Evolutionary conservation across 2,113 vertebrate species (phyloP).

Genomic region (Potamarius usumacintae): DNA sequence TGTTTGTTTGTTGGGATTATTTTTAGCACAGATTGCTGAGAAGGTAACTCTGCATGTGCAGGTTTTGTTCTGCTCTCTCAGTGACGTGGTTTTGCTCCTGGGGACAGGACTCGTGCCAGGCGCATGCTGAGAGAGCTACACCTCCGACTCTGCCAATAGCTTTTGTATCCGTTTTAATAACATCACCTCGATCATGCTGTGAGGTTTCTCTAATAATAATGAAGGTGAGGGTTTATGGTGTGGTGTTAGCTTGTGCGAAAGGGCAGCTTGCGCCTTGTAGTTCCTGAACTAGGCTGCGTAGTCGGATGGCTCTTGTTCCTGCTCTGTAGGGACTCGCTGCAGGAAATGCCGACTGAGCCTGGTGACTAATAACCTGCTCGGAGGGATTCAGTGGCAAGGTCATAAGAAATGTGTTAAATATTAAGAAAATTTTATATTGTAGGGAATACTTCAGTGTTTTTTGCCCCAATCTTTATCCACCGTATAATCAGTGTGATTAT

Average conservation of each 20-base stretch:
- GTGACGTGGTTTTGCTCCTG: conserved; percentile 1
- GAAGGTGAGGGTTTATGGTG: conserved; percentile 6
- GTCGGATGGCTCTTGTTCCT: conserved; percentile 19
- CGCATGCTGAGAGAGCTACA: conserved; percentile 37
- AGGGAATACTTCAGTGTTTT: not conserved
- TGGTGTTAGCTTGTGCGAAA: conserved; percentile 22
- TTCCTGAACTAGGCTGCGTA: not conserved
- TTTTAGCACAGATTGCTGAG: conserved; percentile 35
- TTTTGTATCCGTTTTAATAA: conserved; percentile 7
- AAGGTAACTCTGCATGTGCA: not conserved
- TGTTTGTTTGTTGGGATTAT: conserved; percentile 40
- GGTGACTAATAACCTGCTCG: conserved; percentile 40
- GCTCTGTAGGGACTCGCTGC: conserved; percentile 29
- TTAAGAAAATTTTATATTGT: not conserved
- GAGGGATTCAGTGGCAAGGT: conserved; percentile 28
- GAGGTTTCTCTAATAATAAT: conserved; percentile 27
- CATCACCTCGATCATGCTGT: conserved; percentile 15
- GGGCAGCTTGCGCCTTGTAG: not conserved
- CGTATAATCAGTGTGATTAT: not conserved
- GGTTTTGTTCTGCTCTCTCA: conserved; percentile 29
- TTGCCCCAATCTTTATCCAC: not conserved
- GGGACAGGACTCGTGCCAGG: conserved; percentile 29
- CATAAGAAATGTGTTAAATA: not conserved
- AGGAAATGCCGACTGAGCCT: conserved; percentile 32
- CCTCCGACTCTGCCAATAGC: conserved; percentile 28